Conservation (phyloP, 2,797 vertebrate species). For the Chelon auratus region DNA sequence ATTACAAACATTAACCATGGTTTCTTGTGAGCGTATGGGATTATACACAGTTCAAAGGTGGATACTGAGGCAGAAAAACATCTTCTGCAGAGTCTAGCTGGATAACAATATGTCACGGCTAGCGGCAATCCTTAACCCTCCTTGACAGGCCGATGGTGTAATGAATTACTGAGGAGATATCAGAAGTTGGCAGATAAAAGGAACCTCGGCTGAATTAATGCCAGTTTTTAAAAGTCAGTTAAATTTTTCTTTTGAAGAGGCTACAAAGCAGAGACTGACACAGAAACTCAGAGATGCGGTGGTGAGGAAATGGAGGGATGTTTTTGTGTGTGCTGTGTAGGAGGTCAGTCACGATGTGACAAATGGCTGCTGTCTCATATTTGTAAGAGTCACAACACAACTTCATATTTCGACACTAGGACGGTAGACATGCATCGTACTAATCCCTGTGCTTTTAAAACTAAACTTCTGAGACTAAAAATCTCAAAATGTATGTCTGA, state of each 20-base stretch:
- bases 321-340: background rate
- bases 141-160: conserved; percentile 49
- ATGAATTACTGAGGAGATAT: conserved; percentile 55
- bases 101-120: conserved; percentile 42
- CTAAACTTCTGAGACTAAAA: background rate
- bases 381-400: conserved; percentile 22
- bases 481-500: no score
- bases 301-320: conserved; percentile 5
- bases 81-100: conserved; percentile 26
- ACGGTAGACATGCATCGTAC: background rate
- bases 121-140: conserved; percentile 35
- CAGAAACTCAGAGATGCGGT: conserved; percentile 1
- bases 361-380: conserved; percentile 29
- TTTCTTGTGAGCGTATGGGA: conserved; percentile 27
- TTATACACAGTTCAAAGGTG: conserved; percentile 50
- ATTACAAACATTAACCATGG: conserved; percentile 18
- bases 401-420: conserved; percentile 11
- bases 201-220: conserved; percentile 46
- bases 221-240: conserved; percentile 1
- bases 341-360: conserved; percentile 15
- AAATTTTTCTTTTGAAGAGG: conserved; percentile 26
- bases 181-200: conserved; percentile 58
- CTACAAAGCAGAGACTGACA: conserved; percentile 10
- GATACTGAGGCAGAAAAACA: conserved; percentile 22
- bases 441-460: conserved; percentile 3